Percentiles rank a stretch among this genome's conserved stretches.
Conservation (phyloP, 2,888 invertebrate species). For the Eupithecia inturbata region DNA sequence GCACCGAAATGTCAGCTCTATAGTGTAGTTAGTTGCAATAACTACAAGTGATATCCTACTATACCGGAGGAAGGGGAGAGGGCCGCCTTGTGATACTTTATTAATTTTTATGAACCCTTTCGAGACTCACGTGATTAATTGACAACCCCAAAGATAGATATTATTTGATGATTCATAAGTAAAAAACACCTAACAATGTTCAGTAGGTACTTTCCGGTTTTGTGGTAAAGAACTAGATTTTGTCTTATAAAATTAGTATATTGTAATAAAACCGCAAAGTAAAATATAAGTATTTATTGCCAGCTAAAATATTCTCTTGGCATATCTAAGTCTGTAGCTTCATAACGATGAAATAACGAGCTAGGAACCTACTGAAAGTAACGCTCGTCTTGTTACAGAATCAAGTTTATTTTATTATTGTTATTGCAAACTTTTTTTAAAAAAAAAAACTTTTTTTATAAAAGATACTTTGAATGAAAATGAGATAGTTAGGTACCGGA, state of each 20-base stretch:
- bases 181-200: background rate
- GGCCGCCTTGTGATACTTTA: no score
- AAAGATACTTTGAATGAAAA: background rate
- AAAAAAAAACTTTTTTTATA: no score
- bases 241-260: background rate
- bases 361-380: background rate
- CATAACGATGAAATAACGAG: background rate
- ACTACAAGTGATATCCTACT: no score
- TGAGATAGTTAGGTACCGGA: background rate
- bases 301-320: constrained; percentile 1
- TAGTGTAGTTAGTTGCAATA: no score
- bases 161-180: no score
- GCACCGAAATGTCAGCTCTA: no score
- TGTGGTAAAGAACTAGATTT: background rate
- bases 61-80: no score
- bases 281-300: background rate
- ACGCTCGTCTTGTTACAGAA: background rate
- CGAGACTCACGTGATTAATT: no score
- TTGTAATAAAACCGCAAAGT: background rate
- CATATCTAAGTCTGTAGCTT: background rate
- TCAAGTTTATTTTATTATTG: background rate
- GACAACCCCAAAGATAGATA: no score
- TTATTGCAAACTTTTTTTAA: background rate
- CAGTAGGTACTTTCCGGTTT: background rate
- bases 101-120: no score